Conservation (phyloP, 2,888 invertebrate species). For the Lepidonotus clava region DNA sequence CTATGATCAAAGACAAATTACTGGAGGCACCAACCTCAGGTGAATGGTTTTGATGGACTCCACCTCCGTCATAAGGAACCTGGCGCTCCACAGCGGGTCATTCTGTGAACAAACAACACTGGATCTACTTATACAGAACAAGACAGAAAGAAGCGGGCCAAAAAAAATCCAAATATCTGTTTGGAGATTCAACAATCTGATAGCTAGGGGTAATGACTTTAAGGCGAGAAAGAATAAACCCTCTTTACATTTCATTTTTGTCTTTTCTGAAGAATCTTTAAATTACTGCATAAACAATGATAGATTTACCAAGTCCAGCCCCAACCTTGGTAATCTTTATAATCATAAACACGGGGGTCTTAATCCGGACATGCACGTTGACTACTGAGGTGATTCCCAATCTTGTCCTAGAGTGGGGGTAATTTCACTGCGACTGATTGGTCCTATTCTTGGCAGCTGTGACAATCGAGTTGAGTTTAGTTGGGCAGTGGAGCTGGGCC, state of each 20-base stretch:
- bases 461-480: no score
- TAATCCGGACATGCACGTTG: no score
- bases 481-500: no score
- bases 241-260: neutral
- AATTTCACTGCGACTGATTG: no score
- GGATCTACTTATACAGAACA: neutral
- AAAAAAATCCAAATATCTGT: neutral
- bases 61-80: conserved; percentile 89
- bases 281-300: no score
- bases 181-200: neutral
- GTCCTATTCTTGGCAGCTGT: no score
- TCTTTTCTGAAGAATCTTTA: neutral
- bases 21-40: conserved; percentile 84
- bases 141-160: neutral
- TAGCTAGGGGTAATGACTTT: neutral
- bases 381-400: no score
- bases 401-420: no score
- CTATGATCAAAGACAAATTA: neutral
- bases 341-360: no score
- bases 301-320: no score
- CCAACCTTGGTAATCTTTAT: no score
- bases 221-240: neutral
- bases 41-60: conserved; percentile 90
- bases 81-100: conserved; percentile 94
- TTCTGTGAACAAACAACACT: no score